A percentile compares a stretch with the other conserved stretches of the same genome.
phyloP scores from a whole-genome alignment of 1,140 invertebrate species.

The Myzus persicae region DNA sequence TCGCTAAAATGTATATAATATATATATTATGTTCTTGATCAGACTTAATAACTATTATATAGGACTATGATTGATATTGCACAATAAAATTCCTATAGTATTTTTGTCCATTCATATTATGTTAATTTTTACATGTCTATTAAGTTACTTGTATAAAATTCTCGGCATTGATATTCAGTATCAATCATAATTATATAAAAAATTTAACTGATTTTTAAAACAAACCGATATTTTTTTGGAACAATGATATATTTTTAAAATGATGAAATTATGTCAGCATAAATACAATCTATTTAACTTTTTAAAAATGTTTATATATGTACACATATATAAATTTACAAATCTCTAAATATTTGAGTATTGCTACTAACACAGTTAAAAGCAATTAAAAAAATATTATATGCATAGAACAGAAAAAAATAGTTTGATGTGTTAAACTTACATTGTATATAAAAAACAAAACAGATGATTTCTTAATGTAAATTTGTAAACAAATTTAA shows the following conservation, averaged over 20 bases:
- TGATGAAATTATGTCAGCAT: not conserved
- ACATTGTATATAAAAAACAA: not conserved
- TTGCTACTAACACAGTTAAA: not conserved
- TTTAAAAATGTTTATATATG: not conserved
- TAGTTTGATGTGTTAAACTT: not conserved
- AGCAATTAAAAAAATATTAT: not conserved
- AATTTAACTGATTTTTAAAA: not conserved
- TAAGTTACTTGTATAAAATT: slow-evolving; percentile 7
- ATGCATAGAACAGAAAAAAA: not conserved
- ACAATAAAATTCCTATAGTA: slow-evolving; percentile 22
- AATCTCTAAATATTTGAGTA: no score
- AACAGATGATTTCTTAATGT: not conserved
- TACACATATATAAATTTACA: not conserved
- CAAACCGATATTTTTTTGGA: not conserved
- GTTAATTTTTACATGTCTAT: not conserved
- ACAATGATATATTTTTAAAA: not conserved
- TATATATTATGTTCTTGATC: slow-evolving; percentile 28
- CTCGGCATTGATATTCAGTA: not conserved
- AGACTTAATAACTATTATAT: slow-evolving; percentile 40
- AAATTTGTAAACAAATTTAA: not conserved
- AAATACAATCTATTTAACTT: not conserved
- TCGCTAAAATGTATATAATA: not conserved
- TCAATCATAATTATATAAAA: not conserved
- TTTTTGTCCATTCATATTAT: slow-evolving; percentile 5
- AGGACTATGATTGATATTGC: slow-evolving; percentile 49